phyloP scores from a whole-genome alignment of 23 tunicate genomes.

The Phallusia fumigata region DNA sequence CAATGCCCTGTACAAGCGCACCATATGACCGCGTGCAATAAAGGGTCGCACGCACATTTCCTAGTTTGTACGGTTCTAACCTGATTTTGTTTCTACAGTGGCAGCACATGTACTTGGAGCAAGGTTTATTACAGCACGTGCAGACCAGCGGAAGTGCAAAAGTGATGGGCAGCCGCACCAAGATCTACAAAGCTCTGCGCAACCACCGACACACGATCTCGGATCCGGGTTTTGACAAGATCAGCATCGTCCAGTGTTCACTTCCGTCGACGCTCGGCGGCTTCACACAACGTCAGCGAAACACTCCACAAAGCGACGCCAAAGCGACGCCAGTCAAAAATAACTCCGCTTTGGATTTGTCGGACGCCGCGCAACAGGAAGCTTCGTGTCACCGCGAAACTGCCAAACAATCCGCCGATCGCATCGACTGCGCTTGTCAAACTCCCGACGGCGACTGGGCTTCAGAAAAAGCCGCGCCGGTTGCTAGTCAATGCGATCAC shows the following conservation, averaged over 20 bases:
- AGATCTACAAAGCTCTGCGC: slow-evolving; percentile 41
- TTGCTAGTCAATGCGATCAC: not conserved
- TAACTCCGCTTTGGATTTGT: not conserved
- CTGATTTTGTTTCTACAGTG: slow-evolving; percentile 56
- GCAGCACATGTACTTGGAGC: slow-evolving; percentile 77
- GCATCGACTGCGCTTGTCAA: slow-evolving; percentile 46
- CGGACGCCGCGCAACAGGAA: not conserved
- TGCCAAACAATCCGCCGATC: not conserved
- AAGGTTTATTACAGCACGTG: slow-evolving; percentile 39
- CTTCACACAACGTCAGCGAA: not conserved
- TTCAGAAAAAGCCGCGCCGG: not conserved
- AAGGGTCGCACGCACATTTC: no score
- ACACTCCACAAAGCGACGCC: not conserved
- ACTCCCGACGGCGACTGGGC: slow-evolving; percentile 27
- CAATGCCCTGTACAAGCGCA: no score
- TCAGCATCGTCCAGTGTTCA: not conserved
- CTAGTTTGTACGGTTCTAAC: no score
- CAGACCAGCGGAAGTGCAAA: slow-evolving; percentile 17
- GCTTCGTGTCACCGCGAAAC: not conserved
- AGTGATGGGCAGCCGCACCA: slow-evolving; percentile 13
- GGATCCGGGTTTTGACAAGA: slow-evolving; percentile 58
- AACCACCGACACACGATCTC: slow-evolving; percentile 84
- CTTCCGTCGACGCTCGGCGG: not conserved
- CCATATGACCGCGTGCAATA: no score
- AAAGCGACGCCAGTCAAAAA: not conserved